Evolutionary conservation across 2,888 invertebrate species (phyloP).

Genomic region (Dromius quadrimaculatus): DNA sequence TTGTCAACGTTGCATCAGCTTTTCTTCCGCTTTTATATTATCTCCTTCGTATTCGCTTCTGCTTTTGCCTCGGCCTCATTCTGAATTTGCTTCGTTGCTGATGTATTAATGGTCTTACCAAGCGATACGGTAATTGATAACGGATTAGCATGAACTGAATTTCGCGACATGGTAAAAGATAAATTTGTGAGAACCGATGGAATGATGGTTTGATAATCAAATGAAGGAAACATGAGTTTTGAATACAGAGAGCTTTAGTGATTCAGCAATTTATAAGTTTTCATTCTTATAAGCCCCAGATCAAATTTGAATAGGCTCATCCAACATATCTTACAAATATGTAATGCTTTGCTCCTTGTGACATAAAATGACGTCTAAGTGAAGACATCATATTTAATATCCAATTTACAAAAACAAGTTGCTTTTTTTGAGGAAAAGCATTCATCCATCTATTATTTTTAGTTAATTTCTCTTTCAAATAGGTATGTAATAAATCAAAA

Average conservation of each 20-base stretch:
- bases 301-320: no score
- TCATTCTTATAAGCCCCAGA: background rate
- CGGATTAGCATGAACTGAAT: conserved; percentile 21
- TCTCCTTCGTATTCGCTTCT: background rate
- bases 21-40: conserved; percentile 27
- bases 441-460: no score
- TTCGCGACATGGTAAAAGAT: conserved; percentile 9
- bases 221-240: conserved; percentile 26
- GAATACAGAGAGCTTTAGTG: no score
- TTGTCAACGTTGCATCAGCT: conserved; percentile 41
- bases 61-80: background rate
- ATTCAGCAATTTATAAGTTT: background rate
- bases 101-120: conserved; percentile 42
- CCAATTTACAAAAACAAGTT: conserved; percentile 2
- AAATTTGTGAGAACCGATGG: conserved; percentile 1
- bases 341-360: no score
- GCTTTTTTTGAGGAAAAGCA: background rate
- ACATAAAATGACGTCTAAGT: no score
- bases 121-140: conserved; percentile 45
- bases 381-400: background rate
- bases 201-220: conserved; percentile 31
- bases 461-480: no score
- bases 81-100: conserved; percentile 5
- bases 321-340: no score
- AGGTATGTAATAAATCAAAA: no score